These are phyloP conservation scores for Aurelia aurita complex sp. Pacific DNA, from an alignment of 30 jellyfish, hydroid and myxozoan species.

Conservation along the genomic window DNA sequence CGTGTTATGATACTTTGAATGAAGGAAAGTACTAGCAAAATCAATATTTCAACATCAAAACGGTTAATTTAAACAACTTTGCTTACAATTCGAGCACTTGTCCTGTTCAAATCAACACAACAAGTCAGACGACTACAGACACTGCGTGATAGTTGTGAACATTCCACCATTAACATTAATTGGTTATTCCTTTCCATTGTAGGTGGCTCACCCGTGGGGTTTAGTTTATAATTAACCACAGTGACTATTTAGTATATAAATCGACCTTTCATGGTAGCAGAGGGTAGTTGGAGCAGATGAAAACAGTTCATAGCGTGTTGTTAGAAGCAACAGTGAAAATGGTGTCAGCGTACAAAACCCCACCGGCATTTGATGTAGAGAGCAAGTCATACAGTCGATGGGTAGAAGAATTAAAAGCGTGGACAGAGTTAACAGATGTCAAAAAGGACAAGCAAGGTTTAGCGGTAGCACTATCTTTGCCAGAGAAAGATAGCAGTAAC, in stretches of 20 bases:
- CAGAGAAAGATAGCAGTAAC: not conserved
- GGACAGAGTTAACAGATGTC: slow-evolving; percentile 36
- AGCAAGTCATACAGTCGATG: slow-evolving; percentile 16
- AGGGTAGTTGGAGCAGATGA: slow-evolving; percentile 7
- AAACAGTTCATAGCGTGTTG: slow-evolving; percentile 8
- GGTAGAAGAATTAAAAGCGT: slow-evolving; percentile 14
- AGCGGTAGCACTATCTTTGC: slow-evolving; percentile 36
- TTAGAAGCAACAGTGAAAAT: slow-evolving; percentile 15
- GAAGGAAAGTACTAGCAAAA: too few relatives aligned
- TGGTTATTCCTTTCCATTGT: not conserved
- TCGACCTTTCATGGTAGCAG: slow-evolving; percentile 20
- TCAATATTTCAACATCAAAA: too few relatives aligned
- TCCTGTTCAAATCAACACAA: too few relatives aligned
- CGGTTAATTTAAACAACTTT: too few relatives aligned
- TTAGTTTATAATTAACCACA: not conserved
- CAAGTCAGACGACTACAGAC: too few relatives aligned
- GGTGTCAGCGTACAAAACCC: not conserved
- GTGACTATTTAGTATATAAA: not conserved
- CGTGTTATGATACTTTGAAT: too few relatives aligned
- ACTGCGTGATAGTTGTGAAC: too few relatives aligned
- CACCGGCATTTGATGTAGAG: too few relatives aligned
- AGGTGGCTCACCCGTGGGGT: not conserved
- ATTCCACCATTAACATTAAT: too few relatives aligned
- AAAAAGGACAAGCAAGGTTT: slow-evolving; percentile 13
- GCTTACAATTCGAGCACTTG: too few relatives aligned